phyloP scores from a whole-genome alignment of 2,888 invertebrate genomes.

The Priocnemis perturbator region DNA sequence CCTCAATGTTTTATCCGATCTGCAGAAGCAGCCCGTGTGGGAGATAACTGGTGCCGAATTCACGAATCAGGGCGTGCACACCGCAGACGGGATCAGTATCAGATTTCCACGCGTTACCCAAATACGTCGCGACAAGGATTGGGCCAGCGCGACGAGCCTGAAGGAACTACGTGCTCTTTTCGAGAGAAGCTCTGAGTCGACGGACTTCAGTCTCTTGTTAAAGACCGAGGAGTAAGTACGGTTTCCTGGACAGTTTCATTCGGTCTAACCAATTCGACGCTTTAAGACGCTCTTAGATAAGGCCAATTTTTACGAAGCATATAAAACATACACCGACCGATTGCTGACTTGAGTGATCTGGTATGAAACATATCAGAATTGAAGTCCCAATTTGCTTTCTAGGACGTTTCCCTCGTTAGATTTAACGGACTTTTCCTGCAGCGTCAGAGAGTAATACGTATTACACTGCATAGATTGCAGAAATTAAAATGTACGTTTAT shows the following conservation, averaged over 20 bases:
- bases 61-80: slow-evolving; percentile 88
- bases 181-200: slow-evolving; percentile 75
- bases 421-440: no score
- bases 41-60: slow-evolving; percentile 93
- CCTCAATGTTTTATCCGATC: no score
- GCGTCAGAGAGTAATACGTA: no score
- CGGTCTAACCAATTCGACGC: no score
- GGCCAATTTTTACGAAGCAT: no score
- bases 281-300: no score
- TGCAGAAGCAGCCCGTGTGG: slow-evolving; percentile 89
- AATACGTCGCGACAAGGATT: slow-evolving; percentile 89
- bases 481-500: no score
- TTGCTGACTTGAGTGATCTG: no score
- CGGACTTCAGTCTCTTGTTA: slow-evolving; percentile 64
- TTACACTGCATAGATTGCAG: no score
- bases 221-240: slow-evolving; percentile 26
- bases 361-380: no score
- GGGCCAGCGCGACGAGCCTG: slow-evolving; percentile 89
- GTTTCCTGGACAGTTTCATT: not conserved
- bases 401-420: no score
- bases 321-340: no score
- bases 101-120: slow-evolving; percentile 93
- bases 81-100: slow-evolving; percentile 95
- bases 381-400: not conserved
- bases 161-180: slow-evolving; percentile 83